Evolutionary conservation across 2,113 vertebrate genomes (phyloP), one percentile per base, ranked within the genome.

Genomic region (Psophia crepitans): DNA sequence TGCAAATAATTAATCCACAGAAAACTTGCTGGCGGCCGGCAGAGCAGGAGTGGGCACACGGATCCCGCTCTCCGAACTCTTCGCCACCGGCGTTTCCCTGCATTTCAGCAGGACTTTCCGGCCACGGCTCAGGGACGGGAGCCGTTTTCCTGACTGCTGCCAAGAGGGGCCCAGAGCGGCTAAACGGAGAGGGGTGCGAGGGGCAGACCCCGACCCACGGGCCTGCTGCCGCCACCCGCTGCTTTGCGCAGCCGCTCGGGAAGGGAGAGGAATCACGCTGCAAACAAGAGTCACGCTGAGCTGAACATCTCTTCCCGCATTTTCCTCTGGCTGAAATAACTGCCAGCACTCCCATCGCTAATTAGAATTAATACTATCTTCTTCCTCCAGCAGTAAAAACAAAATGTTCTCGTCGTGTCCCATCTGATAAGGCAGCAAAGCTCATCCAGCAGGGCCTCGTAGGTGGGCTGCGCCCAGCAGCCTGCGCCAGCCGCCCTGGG

Each of bases 231-330:
- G 1, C 41, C 28, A 4, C 37, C 46, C 3, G 28, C 65, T 22
- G 43, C 73, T 44, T 21, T 28, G 26, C 57, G 6, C 33, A 15
- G 28, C 63, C 14, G 8, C 15, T 12, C 1, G 21, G 3, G 46
- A 12, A 48, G 37, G 70, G 58, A 56, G 22, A 27, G 49, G 6
- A 27, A 10, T 5, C 5, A 0, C 1, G 0, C 64, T 13, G 48
- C 32, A 10, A 11, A 12, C 2, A 12, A 64, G 64, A 70, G 49
- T 11, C 13, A 5, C 0, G 56, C 0, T 4, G 33, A 4, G 35
- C 4, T 3, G 33, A 24, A 4, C 37, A 8, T 37, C 88, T 17
- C 81, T 33, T 60, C 88, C 93, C 74, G 53, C 37, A 14, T 41
- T 18, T 32, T 66, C 39, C 74, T 11, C 30, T 14, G 82, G 91